Base-by-base conservation (phyloP, 2,113 vertebrate genomes). In the Festucalex cinctus region DNA sequence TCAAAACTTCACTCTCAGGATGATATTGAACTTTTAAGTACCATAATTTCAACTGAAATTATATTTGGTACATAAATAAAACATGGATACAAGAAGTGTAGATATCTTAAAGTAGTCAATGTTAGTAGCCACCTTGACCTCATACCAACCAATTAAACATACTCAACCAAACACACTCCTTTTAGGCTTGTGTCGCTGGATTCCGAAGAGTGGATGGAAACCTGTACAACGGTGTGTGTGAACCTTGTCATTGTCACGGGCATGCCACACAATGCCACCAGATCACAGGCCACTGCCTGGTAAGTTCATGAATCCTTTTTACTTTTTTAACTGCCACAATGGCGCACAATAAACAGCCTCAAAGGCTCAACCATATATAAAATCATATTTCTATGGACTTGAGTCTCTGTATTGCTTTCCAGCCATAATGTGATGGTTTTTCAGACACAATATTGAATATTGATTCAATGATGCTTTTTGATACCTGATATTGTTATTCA, bases 211-310 rank as follows among this genome's bases (percentile, higher is more conserved):
- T 90, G 1, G 79, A 85, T 1, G 75, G 87, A 3, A 48, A 66
- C 46, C 66, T 88, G 10, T 88, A 88, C 13, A 70, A 80, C 0
- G 88, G 88, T 6, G 66, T 85, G 57, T 90, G 88, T 76, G 82
- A 85, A 72, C 71, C 51, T 35, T 90, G 88, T 66, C 66, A 6
- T 32, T 90, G 88, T 74, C 76, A 88, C 13, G 79, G 80, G 65
- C 88, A 88, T n/a, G 2, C 75, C 0, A 20, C 64, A 13, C 53
- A 70, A 5, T 88, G 87, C 60, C 56, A 90, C 19, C 68, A 85
- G 28, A 62, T 83, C 49, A 90, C 87, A 16, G 87, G 84, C n/a
- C 76, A 84, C 66, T 90, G 88, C 59, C 63, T 83, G 86, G 88
- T 90, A 75, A 72, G 85, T 5, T 24, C 9, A 51, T 22, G n/a